phyloP scores from a whole-genome alignment of 2,113 vertebrate species.

The Cephalopholis sonnerati region DNA sequence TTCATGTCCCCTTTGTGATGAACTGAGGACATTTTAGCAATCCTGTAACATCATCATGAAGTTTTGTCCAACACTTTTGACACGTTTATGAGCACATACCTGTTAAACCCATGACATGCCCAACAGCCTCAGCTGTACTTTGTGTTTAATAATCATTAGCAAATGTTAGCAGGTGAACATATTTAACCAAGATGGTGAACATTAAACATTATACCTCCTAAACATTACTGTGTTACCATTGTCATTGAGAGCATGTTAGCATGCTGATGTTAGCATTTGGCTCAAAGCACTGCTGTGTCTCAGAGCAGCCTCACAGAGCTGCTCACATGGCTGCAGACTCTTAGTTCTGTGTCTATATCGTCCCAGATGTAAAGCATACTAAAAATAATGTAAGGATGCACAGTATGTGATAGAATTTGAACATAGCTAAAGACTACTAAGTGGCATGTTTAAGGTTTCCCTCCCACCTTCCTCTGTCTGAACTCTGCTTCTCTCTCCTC shows the following conservation, averaged over 20 bases:
- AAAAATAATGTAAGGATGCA: neutral
- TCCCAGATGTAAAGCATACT: neutral
- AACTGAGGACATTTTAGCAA: no score
- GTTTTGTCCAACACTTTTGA: no score
- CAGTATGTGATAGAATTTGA: neutral
- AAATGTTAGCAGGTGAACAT: neutral
- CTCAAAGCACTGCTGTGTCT: neutral
- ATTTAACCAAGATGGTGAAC: neutral
- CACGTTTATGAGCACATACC: neutral
- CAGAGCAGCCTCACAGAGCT: neutral
- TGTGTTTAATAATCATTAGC: neutral
- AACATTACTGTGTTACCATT: no score
- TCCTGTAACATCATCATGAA: no score
- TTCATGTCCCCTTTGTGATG: no score
- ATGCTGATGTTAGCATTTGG: neutral
- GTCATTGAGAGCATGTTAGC: neutral
- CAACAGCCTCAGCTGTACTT: neutral
- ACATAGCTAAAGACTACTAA: slow-evolving; percentile 11
- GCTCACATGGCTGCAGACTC: neutral
- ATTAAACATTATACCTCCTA: neutral
- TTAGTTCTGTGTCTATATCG: neutral
- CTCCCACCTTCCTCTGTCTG: slow-evolving; percentile 29
- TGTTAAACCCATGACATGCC: neutral
- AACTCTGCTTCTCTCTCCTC: slow-evolving; percentile 39
- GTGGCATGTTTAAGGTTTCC: slow-evolving; percentile 24